Evolutionary conservation across 2,113 vertebrate species (phyloP).

Genomic region (Ophthalmotilapia sp.): DNA sequence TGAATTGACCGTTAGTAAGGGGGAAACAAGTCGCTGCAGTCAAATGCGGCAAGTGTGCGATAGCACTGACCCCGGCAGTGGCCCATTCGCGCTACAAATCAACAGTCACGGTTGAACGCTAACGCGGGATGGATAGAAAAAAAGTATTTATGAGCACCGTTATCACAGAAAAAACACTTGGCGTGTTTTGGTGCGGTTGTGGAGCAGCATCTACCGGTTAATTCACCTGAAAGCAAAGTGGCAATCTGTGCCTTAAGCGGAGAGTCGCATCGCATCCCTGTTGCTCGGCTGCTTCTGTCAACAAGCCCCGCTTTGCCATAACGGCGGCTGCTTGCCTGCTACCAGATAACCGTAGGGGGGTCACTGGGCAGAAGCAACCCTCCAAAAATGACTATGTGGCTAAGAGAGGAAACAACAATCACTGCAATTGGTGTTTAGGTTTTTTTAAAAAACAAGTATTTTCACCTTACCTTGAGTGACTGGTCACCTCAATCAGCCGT

Average conservation of each 20-base stretch:
- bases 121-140: not conserved
- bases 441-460: not conserved
- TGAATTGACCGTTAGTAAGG: not conserved
- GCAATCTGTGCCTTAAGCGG: not conserved
- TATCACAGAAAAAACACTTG: not conserved
- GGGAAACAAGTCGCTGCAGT: not conserved
- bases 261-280: slow-evolving; percentile 40
- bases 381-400: not conserved
- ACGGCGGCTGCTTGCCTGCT: slow-evolving; percentile 4
- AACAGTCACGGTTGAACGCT: not conserved
- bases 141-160: not conserved
- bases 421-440: not conserved
- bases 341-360: not conserved
- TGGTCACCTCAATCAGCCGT: not conserved
- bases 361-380: not conserved
- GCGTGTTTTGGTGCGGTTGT: not conserved
- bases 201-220: no score
- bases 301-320: slow-evolving; percentile 36
- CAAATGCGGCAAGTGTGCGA: slow-evolving; percentile 24
- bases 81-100: not conserved
- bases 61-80: not conserved
- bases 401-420: not conserved
- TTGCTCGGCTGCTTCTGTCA: slow-evolving; percentile 65
- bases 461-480: slow-evolving; percentile 37
- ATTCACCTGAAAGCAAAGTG: not conserved